Evolutionary conservation across 2,797 vertebrate genomes (phyloP), one percentile per base, ranked within the genome.

Genomic region (Miichthys miiuy): DNA sequence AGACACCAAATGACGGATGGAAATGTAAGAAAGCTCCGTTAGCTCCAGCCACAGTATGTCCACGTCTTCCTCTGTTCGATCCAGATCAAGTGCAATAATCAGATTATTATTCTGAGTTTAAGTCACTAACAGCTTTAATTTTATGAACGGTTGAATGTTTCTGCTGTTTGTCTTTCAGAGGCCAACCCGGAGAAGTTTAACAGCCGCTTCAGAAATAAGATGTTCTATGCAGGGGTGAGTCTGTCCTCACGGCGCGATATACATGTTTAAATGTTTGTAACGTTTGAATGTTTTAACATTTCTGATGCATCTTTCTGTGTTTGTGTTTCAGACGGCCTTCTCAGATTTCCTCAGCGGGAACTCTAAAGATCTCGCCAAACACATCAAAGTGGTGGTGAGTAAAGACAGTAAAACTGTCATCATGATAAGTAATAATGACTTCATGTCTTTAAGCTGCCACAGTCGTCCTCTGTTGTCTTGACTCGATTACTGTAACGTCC

Each of bases 161-260:
- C 16, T 73, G 38, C 17, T 46, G 63, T 46, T 68, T 56, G 44
- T 71, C 52, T 80, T 91, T 77, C 72, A 99, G 98, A 99, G 93
- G 98, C 98, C 42, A 99, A 99, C 76, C 98, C 98, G 0, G 98
- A 99, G 94, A 99, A 99, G 91, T 99, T 99, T 76, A 99, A 97
- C 93, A 99, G 98, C 89, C 96, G 98, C 55, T 99, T 99, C 90
- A 95, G 96, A 93, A 99, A 99, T 87, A 99, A 99, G 95, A 99
- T 99, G 97, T 99, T 99, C 93, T 99, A 99, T 10, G 98, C 98
- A 9, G 98, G 98, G 94, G 98, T 99, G 84, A 96, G 97, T 82
- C 38, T 72, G 38, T 72, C 27, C 30, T n/a, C 41, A 0, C 17
- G 2, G 2, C 30, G 5, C 0, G 21, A 17, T 16, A 1, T 9